Evolutionary conservation across 1,140 invertebrate genomes (phyloP).

Genomic region (Ooceraea biroi): DNA sequence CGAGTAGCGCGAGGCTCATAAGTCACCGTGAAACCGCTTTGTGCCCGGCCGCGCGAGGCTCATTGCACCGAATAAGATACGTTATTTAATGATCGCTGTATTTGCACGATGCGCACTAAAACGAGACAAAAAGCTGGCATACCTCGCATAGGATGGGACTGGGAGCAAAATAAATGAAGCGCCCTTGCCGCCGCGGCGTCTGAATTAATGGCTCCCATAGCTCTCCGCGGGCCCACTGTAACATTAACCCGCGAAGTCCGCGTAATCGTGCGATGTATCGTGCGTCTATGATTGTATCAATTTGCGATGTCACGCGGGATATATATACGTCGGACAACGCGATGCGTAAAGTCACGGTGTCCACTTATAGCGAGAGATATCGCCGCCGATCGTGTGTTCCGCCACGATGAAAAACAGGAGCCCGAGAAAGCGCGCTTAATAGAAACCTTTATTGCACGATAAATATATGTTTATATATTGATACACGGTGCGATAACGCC

Average conservation of each 20-base stretch:
- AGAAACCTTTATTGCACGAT: constrained; percentile 32
- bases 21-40: constrained; percentile 47
- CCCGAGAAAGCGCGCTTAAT: constrained; percentile 20
- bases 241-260: constrained; percentile 13
- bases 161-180: constrained; percentile 60
- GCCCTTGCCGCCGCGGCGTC: constrained; percentile 25
- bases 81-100: constrained; percentile 70
- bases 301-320: constrained; percentile 40
- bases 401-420: constrained; percentile 31
- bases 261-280: constrained; percentile 41
- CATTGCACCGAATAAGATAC: constrained; percentile 67
- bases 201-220: constrained; percentile 48
- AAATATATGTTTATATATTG: constrained; percentile 28
- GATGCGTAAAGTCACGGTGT: constrained; percentile 27
- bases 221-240: constrained; percentile 6
- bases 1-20: constrained; percentile 9
- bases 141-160: constrained; percentile 14
- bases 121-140: constrained; percentile 24
- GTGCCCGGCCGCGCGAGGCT: constrained; percentile 19
- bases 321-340: neutral
- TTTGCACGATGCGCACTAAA: constrained; percentile 67
- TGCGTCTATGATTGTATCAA: constrained; percentile 40
- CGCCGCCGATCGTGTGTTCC: neutral
- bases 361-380: constrained; percentile 9
- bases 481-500: neutral